Percentiles rank a stretch among this genome's conserved stretches.
phyloP scores from a whole-genome alignment of 2,113 vertebrate genomes.

The Andinoacara biseriatus region DNA sequence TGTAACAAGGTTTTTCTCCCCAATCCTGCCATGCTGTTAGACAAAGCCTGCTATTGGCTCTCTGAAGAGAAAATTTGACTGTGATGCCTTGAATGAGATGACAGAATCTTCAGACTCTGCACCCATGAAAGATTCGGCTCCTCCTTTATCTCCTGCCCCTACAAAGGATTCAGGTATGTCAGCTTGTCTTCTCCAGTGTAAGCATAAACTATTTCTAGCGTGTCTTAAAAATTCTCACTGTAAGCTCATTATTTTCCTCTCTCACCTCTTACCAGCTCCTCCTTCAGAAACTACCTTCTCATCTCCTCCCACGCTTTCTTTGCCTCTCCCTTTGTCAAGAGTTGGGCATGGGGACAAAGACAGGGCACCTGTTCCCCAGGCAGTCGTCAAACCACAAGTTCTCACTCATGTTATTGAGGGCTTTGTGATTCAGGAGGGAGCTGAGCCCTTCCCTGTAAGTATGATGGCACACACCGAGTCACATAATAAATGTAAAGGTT shows the following conservation, averaged over 20 bases:
- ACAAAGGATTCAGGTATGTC: slow-evolving; percentile 72
- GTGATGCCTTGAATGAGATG: slow-evolving; percentile 70
- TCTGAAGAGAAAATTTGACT: slow-evolving; percentile 83
- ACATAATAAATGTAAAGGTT: background rate
- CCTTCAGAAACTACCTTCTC: slow-evolving; percentile 63
- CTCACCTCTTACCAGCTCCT: slow-evolving; percentile 44
- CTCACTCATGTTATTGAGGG: slow-evolving; percentile 98
- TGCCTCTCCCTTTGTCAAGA: slow-evolving; percentile 77
- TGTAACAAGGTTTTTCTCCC: background rate
- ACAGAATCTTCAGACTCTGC: slow-evolving; percentile 66
- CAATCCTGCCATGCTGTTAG: slow-evolving; percentile 35
- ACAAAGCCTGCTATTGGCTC: slow-evolving; percentile 74
- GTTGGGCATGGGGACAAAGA: slow-evolving; percentile 75
- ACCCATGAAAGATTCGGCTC: slow-evolving; percentile 81
- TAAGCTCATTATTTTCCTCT: background rate
- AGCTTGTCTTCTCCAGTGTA: background rate
- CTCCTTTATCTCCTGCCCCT: slow-evolving; percentile 78
- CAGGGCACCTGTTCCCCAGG: slow-evolving; percentile 90
- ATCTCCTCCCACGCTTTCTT: slow-evolving; percentile 77
- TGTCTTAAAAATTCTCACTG: background rate
- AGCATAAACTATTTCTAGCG: background rate
- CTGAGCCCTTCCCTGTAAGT: slow-evolving; percentile 96
- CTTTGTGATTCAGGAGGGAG: slow-evolving; percentile 98
- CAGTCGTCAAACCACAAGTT: slow-evolving; percentile 98
- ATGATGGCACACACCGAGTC: background rate